Conservation (phyloP, 2,888 invertebrate genomes). For the Diarsia dahlii region DNA sequence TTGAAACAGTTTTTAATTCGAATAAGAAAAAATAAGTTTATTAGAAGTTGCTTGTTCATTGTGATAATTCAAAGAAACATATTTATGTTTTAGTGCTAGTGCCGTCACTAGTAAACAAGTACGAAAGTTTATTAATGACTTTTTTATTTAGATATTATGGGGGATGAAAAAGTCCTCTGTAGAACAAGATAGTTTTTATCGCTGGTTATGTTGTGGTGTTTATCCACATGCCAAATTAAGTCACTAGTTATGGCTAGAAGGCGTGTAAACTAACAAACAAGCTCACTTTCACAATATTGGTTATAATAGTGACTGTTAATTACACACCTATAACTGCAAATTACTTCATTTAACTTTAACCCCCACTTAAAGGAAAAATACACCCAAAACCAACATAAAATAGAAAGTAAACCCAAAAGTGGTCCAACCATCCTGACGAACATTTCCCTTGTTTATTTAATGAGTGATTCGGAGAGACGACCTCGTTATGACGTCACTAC, state of each 20-base stretch:
- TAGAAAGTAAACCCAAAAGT: neutral
- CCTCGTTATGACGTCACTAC: conserved; percentile 89
- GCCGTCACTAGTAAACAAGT: neutral
- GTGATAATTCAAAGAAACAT: neutral
- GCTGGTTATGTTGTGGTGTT: neutral
- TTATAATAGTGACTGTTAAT: neutral
- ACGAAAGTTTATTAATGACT: too few relatives aligned
- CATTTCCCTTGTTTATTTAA: conserved; percentile 88
- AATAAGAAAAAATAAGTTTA: neutral
- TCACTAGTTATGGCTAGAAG: neutral
- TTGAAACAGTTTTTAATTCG: neutral
- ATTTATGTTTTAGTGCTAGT: neutral
- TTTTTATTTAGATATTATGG: neutral
- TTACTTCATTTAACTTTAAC: neutral
- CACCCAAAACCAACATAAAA: neutral
- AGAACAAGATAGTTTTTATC: neutral
- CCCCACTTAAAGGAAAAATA: neutral
- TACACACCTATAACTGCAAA: neutral
- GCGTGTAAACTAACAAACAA: neutral
- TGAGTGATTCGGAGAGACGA: conserved; percentile 88
- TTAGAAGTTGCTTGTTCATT: neutral
- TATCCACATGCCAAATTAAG: neutral
- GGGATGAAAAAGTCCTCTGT: neutral
- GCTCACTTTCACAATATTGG: neutral
- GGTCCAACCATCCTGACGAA: conserved; percentile 68